Conservation (phyloP, 2,113 vertebrate genomes). For the Stomatorhinus ivindoensis region DNA sequence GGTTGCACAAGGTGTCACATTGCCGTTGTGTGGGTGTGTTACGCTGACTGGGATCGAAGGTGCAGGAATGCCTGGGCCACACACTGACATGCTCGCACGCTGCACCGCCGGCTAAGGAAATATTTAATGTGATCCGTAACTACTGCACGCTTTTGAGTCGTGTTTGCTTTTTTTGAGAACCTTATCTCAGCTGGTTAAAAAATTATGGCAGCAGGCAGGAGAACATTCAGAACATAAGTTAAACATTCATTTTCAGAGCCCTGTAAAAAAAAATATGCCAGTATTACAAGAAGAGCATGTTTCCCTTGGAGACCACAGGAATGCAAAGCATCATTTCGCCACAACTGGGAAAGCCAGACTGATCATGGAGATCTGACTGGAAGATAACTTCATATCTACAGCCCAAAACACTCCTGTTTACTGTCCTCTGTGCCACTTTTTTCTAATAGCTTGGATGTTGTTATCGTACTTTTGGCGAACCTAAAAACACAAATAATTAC, state of each 20-base stretch:
- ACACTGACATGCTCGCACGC: background rate
- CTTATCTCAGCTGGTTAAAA: background rate
- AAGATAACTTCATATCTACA: background rate
- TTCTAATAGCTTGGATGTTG: background rate
- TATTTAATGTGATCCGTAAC: background rate
- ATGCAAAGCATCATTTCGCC: background rate
- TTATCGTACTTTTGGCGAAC: background rate
- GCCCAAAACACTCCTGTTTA: background rate
- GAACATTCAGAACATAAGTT: background rate
- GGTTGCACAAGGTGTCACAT: slow-evolving; percentile 46
- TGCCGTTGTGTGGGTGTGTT: slow-evolving; percentile 49
- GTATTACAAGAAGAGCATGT: background rate
- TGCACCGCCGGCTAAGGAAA: background rate
- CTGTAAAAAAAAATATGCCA: background rate
- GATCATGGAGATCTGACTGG: background rate
- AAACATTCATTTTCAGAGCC: background rate
- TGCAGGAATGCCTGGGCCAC: slow-evolving; percentile 18
- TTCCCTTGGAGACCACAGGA: background rate
- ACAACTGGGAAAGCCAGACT: background rate
- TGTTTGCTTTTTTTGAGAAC: background rate
- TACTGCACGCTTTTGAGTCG: background rate
- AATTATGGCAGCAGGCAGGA: background rate
- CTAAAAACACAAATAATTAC: background rate
- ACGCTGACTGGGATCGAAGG: slow-evolving; percentile 32
- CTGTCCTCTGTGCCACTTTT: background rate